Evolutionary conservation across 2,888 invertebrate genomes (phyloP).

Genomic region (Cryptus viduatorius): DNA sequence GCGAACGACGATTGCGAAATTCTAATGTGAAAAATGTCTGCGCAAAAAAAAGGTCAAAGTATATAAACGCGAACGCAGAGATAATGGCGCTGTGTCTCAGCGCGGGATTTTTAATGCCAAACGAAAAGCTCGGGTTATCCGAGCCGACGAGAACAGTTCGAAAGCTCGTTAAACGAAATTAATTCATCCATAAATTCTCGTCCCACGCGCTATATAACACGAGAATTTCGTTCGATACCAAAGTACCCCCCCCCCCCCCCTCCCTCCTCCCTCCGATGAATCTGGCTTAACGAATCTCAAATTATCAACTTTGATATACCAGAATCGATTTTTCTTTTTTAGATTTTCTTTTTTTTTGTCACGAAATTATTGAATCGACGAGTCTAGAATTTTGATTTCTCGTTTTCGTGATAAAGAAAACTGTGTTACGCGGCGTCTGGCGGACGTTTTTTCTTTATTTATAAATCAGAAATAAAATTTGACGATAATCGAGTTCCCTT

Average conservation of each 20-base stretch:
- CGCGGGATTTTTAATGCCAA: not conserved
- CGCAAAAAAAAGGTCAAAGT: not conserved
- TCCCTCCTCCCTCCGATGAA: not conserved
- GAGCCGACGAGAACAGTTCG: conserved; percentile 30
- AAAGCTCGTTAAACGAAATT: conserved; percentile 56
- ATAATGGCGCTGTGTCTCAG: conserved; percentile 14
- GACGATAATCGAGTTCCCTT: not conserved
- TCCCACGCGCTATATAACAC: conserved; percentile 1
- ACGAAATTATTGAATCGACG: conserved; percentile 13
- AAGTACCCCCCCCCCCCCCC: not conserved
- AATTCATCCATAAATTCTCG: conserved; percentile 45
- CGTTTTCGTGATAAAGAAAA: not conserved
- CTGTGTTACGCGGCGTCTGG: not conserved
- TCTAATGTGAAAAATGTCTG: not conserved
- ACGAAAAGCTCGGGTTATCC: conserved; percentile 36
- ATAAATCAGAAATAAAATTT: not conserved
- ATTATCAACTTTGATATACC: conserved; percentile 10
- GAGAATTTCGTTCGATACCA: conserved; percentile 9
- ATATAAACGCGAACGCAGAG: conserved; percentile 6
- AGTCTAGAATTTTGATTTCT: not conserved
- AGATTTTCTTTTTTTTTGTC: not conserved
- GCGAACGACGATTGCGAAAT: conserved; percentile 36
- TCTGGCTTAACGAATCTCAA: conserved; percentile 30
- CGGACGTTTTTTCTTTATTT: not conserved
- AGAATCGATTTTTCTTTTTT: not conserved